Evolutionary conservation across 2,113 vertebrate genomes (phyloP).

Genomic region (Toxotes chatareus): DNA sequence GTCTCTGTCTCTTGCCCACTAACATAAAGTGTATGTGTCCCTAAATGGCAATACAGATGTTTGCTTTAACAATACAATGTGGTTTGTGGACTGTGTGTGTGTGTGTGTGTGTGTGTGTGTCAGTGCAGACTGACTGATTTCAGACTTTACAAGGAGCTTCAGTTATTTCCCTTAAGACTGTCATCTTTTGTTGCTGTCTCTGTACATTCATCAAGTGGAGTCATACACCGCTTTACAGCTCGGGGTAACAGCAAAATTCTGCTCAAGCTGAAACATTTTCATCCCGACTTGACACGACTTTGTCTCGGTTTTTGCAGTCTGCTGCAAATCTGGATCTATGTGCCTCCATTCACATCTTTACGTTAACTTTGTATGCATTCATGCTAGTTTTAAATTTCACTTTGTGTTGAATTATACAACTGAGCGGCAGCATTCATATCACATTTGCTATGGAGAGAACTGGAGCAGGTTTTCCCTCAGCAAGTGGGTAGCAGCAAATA

Average conservation of each 20-base stretch:
- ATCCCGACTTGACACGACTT: conserved; percentile 14
- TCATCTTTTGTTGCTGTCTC: conserved; percentile 37
- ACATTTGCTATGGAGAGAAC: conserved; percentile 10
- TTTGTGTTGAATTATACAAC: conserved; percentile 9
- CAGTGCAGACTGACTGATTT: conserved; percentile 37
- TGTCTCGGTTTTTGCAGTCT: background rate
- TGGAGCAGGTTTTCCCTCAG: conserved; percentile 33
- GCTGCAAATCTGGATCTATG: background rate
- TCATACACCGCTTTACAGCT: conserved; percentile 1
- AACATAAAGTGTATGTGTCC: conserved; percentile 21
- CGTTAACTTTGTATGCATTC: conserved; percentile 9
- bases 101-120: background rate
- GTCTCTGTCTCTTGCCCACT: conserved; percentile 19
- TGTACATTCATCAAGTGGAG: conserved; percentile 29
- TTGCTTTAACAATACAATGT: conserved; percentile 23
- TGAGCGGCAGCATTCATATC: background rate
- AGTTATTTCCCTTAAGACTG: conserved; percentile 39
- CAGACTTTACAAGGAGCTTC: conserved; percentile 14
- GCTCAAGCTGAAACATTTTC: conserved; percentile 24
- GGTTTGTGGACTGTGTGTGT: background rate
- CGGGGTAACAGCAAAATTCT: conserved; percentile 6
- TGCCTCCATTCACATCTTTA: conserved; percentile 8
- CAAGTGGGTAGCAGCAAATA: conserved; percentile 17
- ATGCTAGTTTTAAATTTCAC: conserved; percentile 5
- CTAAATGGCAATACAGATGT: conserved; percentile 29